phyloP scores from a whole-genome alignment of 53 echinoderm and acorn worm genomes.

The Paelopatides confundens region DNA sequence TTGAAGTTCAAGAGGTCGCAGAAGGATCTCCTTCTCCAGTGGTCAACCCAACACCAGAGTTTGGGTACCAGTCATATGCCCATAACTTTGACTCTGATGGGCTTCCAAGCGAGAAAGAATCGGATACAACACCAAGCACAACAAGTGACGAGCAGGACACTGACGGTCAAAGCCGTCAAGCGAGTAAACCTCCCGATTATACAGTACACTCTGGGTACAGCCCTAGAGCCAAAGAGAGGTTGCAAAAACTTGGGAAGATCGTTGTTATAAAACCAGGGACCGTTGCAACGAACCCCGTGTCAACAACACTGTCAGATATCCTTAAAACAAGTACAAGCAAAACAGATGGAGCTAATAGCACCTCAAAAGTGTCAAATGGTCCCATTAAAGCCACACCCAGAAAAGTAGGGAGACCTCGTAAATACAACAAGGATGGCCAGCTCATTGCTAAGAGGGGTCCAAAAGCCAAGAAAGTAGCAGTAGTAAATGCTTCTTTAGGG shows the following conservation, averaged over 20 bases:
- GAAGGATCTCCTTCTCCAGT: conserved; percentile 70
- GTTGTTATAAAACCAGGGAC: background rate
- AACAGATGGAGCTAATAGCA: background rate
- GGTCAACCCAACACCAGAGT: conserved; percentile 61
- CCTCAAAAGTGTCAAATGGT: conserved; percentile 1
- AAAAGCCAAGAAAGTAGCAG: conserved; percentile 73
- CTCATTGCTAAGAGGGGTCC: conserved; percentile 71
- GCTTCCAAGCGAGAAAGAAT: conserved; percentile 88
- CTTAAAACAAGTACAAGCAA: conserved; percentile 4
- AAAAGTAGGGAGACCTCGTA: conserved; percentile 50
- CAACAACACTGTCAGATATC: conserved; percentile 20
- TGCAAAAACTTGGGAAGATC: conserved; percentile 67
- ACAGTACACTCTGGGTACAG: conserved; percentile 98
- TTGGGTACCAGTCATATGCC: conserved; percentile 94
- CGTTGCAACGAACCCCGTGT: background rate
- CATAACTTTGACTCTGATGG: conserved; percentile 99
- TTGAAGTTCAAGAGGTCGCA: conserved; percentile 84
- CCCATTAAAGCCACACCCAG: background rate
- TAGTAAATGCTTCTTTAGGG: conserved; percentile 28
- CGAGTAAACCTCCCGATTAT: conserved; percentile 73
- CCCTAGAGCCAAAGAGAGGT: conserved; percentile 83
- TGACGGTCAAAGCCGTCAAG: conserved; percentile 54
- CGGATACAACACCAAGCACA: conserved; percentile 76
- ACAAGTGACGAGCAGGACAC: conserved; percentile 93
- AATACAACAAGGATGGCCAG: conserved; percentile 11